Percentiles rank a stretch among this genome's conserved stretches.
phyloP scores from a whole-genome alignment of 2,797 vertebrate genomes.

The Sebastiscus tertius region DNA sequence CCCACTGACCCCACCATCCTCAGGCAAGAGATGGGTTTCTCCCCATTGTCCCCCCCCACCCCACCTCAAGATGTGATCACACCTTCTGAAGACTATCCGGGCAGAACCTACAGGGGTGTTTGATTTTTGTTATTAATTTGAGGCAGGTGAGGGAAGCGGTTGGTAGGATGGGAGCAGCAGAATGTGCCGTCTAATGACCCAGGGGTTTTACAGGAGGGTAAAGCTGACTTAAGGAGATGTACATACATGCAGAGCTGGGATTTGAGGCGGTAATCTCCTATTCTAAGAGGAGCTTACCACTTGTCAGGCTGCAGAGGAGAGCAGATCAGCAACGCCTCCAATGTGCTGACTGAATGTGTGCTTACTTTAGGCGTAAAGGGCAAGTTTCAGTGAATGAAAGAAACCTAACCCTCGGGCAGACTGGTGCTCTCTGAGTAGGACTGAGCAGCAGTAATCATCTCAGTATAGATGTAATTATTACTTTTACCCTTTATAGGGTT shows the following conservation, averaged over 20 bases:
- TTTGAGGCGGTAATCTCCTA: slow-evolving; percentile 75
- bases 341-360: slow-evolving; percentile 29
- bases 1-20: not conserved
- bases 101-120: not conserved
- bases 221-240: slow-evolving; percentile 78
- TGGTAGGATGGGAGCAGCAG: not conserved
- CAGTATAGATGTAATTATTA: not conserved
- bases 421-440: not conserved
- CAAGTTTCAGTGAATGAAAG: not conserved
- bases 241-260: slow-evolving; percentile 79
- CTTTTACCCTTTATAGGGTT: not conserved
- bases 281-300: slow-evolving; percentile 75
- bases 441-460: not conserved
- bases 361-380: slow-evolving; percentile 1
- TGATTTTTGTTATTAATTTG: slow-evolving; percentile 12
- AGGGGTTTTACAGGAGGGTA: slow-evolving; percentile 66
- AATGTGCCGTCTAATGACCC: slow-evolving; percentile 65
- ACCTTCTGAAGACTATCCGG: not conserved
- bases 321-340: slow-evolving; percentile 54
- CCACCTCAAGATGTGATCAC: not conserved
- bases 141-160: not conserved
- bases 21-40: not conserved
- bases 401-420: not conserved
- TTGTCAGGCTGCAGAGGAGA: slow-evolving; percentile 68
- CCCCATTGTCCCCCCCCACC: not conserved